phyloP scores from a whole-genome alignment of 2,888 invertebrate genomes.

The Lepidochitona cinerea region DNA sequence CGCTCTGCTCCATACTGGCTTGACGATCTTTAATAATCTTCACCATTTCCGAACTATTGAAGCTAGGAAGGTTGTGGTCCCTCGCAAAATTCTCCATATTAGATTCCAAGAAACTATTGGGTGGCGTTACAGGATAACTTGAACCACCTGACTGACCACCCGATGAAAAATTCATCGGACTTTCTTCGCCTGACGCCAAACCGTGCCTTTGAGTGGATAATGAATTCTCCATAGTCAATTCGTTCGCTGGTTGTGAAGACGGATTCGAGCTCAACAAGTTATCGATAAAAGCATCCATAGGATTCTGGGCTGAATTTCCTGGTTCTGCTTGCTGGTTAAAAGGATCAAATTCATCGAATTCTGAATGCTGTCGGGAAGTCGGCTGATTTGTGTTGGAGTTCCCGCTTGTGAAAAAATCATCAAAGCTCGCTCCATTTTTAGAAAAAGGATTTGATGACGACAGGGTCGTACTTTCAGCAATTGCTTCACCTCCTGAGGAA shows the following conservation, averaged over 20 bases:
- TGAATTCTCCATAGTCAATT: not conserved
- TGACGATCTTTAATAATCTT: constrained; percentile 70
- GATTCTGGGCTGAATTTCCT: not conserved
- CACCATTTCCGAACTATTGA: constrained; percentile 72
- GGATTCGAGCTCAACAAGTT: not conserved
- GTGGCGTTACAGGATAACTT: constrained; percentile 65
- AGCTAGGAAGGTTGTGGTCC: constrained; percentile 65
- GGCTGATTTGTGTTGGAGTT: not conserved
- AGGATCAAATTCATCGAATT: not conserved
- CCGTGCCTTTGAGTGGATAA: no score
- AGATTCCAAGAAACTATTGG: constrained; percentile 66
- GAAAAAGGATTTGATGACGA: not conserved
- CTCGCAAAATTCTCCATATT: constrained; percentile 34
- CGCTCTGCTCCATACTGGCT: constrained; percentile 50
- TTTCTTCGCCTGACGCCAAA: not conserved
- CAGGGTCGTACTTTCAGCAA: not conserved
- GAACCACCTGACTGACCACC: constrained; percentile 29
- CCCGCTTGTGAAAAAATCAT: not conserved
- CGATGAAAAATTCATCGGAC: constrained; percentile 24
- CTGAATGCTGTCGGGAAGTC: not conserved
- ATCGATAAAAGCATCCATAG: not conserved
- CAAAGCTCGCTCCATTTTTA: no score
- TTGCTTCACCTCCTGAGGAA: not conserved
- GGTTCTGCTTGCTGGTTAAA: not conserved
- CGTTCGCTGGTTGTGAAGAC: not conserved